These are phyloP conservation scores for Psittacula echo DNA, from an alignment of 2,797 vertebrate species.

Conservation along the genomic window DNA sequence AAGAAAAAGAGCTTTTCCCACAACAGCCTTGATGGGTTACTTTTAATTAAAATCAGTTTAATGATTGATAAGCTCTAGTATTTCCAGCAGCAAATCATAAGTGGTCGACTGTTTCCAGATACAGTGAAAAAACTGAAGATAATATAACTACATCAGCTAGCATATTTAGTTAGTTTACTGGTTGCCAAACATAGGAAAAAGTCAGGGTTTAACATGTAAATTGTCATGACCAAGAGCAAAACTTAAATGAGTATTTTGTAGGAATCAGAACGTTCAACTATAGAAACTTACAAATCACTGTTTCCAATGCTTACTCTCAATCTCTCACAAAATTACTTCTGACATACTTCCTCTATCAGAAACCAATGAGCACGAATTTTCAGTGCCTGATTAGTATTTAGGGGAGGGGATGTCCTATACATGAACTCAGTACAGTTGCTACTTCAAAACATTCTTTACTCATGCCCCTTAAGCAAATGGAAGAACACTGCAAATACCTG, in stretches of 20 bases:
- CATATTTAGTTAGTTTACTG: conserved; percentile 63
- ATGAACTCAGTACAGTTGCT: neutral
- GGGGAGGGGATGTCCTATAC: neutral
- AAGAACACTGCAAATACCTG: neutral
- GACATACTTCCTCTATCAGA: neutral
- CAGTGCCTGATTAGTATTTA: neutral
- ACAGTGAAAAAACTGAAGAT: conserved; percentile 56
- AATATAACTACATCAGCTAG: conserved; percentile 52
- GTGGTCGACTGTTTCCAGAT: conserved; percentile 68
- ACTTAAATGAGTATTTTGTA: neutral
- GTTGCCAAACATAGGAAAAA: conserved; percentile 51
- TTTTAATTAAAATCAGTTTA: conserved; percentile 75
- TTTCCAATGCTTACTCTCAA: conserved; percentile 10
- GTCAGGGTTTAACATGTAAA: conserved; percentile 48
- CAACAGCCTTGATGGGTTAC: conserved; percentile 46
- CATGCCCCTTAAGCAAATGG: neutral
- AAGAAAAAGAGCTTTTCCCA: conserved; percentile 51
- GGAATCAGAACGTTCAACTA: conserved; percentile 17
- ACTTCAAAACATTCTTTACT: neutral
- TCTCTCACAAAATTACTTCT: neutral
- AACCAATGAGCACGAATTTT: neutral
- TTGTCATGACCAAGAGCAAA: conserved; percentile 42
- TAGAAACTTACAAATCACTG: neutral
- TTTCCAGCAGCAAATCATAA: conserved; percentile 71
- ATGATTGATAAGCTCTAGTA: conserved; percentile 70